Conservation (phyloP, 1,140 invertebrate species). For the Drosophila punjabiensis region DNA sequence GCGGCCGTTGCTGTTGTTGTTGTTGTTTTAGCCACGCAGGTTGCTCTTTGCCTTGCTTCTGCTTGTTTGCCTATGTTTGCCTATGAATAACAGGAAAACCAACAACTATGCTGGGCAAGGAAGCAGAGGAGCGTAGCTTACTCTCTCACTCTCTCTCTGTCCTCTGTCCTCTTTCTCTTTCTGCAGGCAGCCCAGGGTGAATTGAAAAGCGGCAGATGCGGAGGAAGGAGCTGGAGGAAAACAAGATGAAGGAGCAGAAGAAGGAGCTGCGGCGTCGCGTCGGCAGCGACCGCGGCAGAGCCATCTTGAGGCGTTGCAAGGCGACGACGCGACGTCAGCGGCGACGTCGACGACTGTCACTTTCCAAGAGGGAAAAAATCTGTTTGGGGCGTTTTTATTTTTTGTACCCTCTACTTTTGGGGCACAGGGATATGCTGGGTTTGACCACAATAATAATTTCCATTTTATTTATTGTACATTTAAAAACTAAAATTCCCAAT, state of each 20-base stretch:
- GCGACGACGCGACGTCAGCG: slow-evolving; percentile 37
- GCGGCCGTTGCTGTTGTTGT: slow-evolving; percentile 53
- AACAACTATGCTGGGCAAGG: slow-evolving; percentile 27
- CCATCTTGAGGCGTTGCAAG: slow-evolving; percentile 53
- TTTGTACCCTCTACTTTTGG: slow-evolving; percentile 5
- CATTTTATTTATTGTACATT: background rate
- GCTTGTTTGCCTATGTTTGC: slow-evolving; percentile 70
- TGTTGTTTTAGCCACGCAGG: slow-evolving; percentile 71
- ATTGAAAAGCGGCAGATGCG: slow-evolving; percentile 28
- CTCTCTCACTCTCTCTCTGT: slow-evolving; percentile 26
- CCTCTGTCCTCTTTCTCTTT: background rate
- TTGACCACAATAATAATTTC: background rate
- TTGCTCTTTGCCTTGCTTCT: slow-evolving; percentile 75
- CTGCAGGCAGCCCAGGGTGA: slow-evolving; percentile 49
- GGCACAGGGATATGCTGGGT: background rate
- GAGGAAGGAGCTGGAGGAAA: background rate
- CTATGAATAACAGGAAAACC: slow-evolving; percentile 57
- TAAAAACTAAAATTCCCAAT: background rate
- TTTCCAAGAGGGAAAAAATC: slow-evolving; percentile 75
- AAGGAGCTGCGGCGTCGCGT: slow-evolving; percentile 4
- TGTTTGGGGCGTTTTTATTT: slow-evolving; percentile 70
- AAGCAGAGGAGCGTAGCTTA: slow-evolving; percentile 7
- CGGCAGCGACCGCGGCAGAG: slow-evolving; percentile 24
- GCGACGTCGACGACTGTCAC: slow-evolving; percentile 73
- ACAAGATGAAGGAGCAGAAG: slow-evolving; percentile 16